These are phyloP conservation scores for Periophthalmodon schlosseri DNA, from an alignment of 2,113 vertebrate species.

Conservation along the genomic window DNA sequence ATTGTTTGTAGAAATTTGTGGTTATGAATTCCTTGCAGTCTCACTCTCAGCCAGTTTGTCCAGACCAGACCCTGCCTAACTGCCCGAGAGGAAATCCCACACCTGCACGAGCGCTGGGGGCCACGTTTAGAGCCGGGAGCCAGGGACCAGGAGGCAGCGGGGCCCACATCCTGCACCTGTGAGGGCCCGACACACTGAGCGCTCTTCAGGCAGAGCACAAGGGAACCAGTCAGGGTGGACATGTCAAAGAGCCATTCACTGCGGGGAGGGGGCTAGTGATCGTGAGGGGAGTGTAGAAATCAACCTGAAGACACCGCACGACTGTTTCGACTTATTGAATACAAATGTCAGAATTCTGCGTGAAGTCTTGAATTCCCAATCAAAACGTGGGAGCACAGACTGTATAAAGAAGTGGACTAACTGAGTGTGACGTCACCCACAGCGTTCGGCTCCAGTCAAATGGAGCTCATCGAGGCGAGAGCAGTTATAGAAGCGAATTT, in stretches of 20 bases:
- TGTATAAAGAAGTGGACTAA: too few species aligned
- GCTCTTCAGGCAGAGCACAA: slow-evolving; percentile 35
- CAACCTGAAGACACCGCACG: neutral
- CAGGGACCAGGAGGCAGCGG: slow-evolving; percentile 33
- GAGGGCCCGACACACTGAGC: slow-evolving; percentile 51
- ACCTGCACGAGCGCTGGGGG: slow-evolving; percentile 73
- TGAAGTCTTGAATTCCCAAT: too few species aligned
- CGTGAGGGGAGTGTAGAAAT: neutral
- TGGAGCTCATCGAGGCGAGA: too few species aligned
- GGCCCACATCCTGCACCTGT: slow-evolving; percentile 69
- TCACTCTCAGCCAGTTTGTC: too few species aligned
- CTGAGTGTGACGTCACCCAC: too few species aligned
- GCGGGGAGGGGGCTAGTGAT: neutral
- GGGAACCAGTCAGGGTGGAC: slow-evolving; percentile 50
- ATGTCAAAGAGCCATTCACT: neutral
- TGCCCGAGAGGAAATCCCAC: slow-evolving; percentile 62
- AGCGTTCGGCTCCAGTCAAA: too few species aligned
- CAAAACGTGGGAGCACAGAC: too few species aligned
- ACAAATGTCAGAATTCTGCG: too few species aligned
- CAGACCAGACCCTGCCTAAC: slow-evolving; percentile 39
- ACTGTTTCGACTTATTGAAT: too few species aligned
- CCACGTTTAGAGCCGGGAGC: slow-evolving; percentile 41
- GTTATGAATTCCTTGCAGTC: too few species aligned
- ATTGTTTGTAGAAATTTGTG: too few species aligned
- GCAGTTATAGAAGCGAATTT: too few species aligned